Evolutionary conservation across 2,888 invertebrate genomes (phyloP).

Genomic region (Agonum fuliginosum): DNA sequence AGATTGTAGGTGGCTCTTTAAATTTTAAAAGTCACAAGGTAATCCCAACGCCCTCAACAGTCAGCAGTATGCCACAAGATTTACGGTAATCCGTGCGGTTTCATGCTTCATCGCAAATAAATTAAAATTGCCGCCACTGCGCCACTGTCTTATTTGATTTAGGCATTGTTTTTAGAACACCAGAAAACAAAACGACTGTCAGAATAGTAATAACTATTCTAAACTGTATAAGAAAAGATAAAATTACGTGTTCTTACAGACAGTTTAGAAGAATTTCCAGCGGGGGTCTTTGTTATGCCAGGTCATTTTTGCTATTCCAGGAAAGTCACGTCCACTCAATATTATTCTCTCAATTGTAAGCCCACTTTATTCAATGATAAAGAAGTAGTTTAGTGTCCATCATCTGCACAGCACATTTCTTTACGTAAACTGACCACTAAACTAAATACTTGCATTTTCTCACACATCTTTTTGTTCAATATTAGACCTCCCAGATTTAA

Average conservation of each 20-base stretch:
- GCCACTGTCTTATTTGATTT: constrained; percentile 24
- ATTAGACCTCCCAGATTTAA: background rate
- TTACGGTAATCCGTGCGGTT: constrained; percentile 50
- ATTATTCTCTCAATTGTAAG: constrained; percentile 1
- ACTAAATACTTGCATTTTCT: constrained; percentile 32
- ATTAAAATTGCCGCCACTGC: constrained; percentile 2
- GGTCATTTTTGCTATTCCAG: constrained; percentile 6
- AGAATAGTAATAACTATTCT: background rate
- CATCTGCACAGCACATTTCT: constrained; percentile 6
- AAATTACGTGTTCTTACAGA: background rate
- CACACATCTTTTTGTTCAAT: background rate
- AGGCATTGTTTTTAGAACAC: background rate
- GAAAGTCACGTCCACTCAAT: constrained; percentile 26
- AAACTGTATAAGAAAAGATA: background rate
- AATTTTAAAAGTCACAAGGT: constrained; percentile 52
- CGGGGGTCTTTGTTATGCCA: background rate
- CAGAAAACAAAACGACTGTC: background rate
- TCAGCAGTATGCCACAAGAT: background rate
- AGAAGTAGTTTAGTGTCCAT: constrained; percentile 15
- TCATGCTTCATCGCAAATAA: constrained; percentile 41
- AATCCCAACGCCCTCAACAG: constrained; percentile 30
- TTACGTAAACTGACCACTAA: constrained; percentile 27
- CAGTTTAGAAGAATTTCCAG: background rate
- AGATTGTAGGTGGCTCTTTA: constrained; percentile 54
- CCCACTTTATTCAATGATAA: constrained; percentile 16